A percentile compares a stretch with the other conserved stretches of the same genome.
phyloP scores from a whole-genome alignment of 2,797 vertebrate genomes.

The Enteromius treurensis region DNA sequence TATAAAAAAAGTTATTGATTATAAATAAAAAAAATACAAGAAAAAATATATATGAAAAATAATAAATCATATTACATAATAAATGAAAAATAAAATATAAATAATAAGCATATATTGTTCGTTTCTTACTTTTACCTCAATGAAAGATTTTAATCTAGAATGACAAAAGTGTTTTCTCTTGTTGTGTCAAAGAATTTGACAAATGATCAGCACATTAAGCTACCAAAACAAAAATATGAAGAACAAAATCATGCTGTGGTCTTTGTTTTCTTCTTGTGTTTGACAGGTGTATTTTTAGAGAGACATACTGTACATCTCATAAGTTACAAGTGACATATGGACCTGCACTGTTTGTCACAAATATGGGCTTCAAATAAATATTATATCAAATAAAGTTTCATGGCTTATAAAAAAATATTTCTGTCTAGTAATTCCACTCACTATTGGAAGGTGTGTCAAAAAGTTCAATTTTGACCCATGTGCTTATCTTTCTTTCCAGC shows the following conservation, averaged over 20 bases:
- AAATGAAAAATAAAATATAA: no score
- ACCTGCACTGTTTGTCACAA: background rate
- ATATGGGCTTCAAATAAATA: background rate
- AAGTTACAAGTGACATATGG: background rate
- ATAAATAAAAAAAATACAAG: background rate
- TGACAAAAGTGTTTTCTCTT: background rate
- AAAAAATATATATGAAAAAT: no score
- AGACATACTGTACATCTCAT: background rate
- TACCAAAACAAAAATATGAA: background rate
- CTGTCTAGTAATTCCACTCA: background rate
- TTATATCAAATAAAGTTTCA: background rate
- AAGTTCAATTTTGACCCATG: background rate
- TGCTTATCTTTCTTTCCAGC: conserved; percentile 1
- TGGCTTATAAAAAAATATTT: background rate
- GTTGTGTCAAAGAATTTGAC: background rate
- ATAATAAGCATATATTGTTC: background rate
- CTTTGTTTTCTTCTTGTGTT: background rate
- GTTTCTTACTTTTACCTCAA: background rate
- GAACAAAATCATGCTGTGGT: background rate
- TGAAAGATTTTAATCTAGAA: background rate
- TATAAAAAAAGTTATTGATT: background rate
- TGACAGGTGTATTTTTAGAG: background rate
- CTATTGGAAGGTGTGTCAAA: background rate
- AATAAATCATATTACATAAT: no score
- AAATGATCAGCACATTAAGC: background rate